Evolutionary conservation across 2,888 invertebrate genomes (phyloP), one percentile per base, ranked within the genome.

Genomic region (Tillus elongatus): DNA sequence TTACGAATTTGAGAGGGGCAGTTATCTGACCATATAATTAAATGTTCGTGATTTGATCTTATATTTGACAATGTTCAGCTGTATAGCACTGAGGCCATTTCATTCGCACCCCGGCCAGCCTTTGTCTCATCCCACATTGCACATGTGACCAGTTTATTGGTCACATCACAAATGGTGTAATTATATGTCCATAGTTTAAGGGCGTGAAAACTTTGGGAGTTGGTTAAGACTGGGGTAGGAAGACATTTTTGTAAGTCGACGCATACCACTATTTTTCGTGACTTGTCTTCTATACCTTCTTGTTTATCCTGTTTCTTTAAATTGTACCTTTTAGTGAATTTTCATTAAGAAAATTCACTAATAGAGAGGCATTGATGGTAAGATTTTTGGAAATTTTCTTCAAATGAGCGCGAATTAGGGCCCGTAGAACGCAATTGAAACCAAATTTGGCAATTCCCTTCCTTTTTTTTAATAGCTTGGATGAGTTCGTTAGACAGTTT

Each of bases 41-140:
- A 19, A 19, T 19, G 24, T 19, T 19, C 24, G 24, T 19, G 24
- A 19, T 19, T 19, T 6, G 24, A 19, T 19, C 24, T 19, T 19
- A 19, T 19, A n/a, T 19, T 19, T 19, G 24, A 8, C 24, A 19
- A 19, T 19, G 24, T n/a, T n/a, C n/a, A n/a, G n/a, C n/a, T n/a
- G n/a, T n/a, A n/a, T n/a, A n/a, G n/a, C n/a, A n/a, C 24, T 19
- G 24, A 19, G 24, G 24, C 24, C 24, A 19, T 19, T 19, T 19
- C 24, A n/a, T 19, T 19, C n/a, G 24, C 24, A 19, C 24, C 24
- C 6, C 24, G 24, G n/a, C 24, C 24, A 19, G 24, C 24, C 24
- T 19, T 19, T 19, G 24, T 19, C 24, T 19, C n/a, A 19, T 19
- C 24, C 24, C 24, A 19, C 24, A 19, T 19, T 19, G n/a, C 24